Evolutionary conservation across 2,797 vertebrate genomes (phyloP).

Genomic region (Lepus oiostolus): DNA sequence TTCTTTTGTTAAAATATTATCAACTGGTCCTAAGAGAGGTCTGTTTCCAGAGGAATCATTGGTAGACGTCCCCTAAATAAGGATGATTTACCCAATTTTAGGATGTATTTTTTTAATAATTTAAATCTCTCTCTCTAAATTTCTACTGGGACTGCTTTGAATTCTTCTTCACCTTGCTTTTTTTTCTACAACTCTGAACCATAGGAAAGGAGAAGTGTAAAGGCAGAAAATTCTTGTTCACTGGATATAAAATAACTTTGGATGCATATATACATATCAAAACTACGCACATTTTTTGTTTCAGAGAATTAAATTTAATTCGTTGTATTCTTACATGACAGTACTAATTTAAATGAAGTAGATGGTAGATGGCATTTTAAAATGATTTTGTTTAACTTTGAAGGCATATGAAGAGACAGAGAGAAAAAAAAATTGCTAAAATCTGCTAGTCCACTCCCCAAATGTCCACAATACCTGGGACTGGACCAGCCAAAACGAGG

Average conservation of each 20-base stretch:
- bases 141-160: neutral
- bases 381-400: no score
- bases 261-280: neutral
- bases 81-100: neutral
- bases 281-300: neutral
- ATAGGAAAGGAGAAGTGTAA: neutral
- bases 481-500: no score
- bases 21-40: neutral
- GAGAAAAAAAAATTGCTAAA: no score
- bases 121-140: neutral
- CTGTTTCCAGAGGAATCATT: neutral
- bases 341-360: slow-evolving; percentile 32
- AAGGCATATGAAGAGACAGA: no score
- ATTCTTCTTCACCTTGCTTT: neutral
- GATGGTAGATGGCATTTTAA: neutral
- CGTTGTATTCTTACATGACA: neutral
- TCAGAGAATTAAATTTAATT: slow-evolving; percentile 1
- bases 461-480: no score
- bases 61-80: slow-evolving; percentile 23
- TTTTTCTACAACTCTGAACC: neutral
- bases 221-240: neutral
- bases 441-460: no score
- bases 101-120: neutral
- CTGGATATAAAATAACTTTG: neutral
- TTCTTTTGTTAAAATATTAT: neutral